Percentiles rank a stretch among this genome's conserved stretches.
These are phyloP conservation scores for Crocidura indochinensis DNA, from an alignment of 2,797 vertebrate species.

Conservation along the genomic window DNA sequence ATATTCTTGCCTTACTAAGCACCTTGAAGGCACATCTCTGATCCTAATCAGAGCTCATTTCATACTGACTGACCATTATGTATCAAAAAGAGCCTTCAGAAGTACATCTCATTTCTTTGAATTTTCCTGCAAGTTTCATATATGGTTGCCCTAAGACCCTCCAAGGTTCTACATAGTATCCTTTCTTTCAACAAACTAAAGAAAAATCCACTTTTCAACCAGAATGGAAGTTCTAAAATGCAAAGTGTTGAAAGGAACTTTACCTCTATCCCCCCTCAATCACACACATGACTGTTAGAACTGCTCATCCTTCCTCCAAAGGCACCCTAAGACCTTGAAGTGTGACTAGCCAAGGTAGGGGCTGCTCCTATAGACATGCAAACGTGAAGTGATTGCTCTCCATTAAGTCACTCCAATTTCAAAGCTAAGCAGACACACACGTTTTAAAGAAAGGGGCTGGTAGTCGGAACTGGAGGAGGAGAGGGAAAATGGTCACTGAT, in stretches of 20 bases:
- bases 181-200: constrained; percentile 41
- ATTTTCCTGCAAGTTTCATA: constrained; percentile 59
- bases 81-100: constrained; percentile 73
- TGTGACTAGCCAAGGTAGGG: no score
- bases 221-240: constrained; percentile 39
- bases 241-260: neutral
- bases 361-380: no score
- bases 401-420: neutral
- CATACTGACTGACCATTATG: constrained; percentile 73
- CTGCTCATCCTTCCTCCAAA: neutral
- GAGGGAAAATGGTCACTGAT: neutral
- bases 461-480: neutral
- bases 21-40: constrained; percentile 83
- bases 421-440: constrained; percentile 5
- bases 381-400: neutral
- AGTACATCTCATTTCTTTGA: constrained; percentile 52
- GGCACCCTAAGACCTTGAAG: neutral
- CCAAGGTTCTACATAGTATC: neutral
- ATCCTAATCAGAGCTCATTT: constrained; percentile 79
- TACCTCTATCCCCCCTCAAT: neutral
- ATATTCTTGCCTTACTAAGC: no score
- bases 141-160: constrained; percentile 33
- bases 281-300: neutral
- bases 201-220: constrained; percentile 48
- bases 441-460: constrained; percentile 24